These are phyloP conservation scores for Calosoma granatense DNA, from an alignment of 1,140 invertebrate species.

Conservation along the genomic window DNA sequence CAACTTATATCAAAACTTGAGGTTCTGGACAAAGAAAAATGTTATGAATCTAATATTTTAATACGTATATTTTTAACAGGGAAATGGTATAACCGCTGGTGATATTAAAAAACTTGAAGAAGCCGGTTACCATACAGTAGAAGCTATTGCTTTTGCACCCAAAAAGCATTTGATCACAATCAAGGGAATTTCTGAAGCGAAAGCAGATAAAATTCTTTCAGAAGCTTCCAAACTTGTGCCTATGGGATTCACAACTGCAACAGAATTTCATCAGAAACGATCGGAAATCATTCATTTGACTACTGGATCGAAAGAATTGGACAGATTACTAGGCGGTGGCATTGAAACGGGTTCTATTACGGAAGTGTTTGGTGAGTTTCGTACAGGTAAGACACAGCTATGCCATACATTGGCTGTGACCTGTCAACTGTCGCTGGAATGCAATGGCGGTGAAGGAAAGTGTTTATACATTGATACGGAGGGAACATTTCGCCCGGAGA, in stretches of 20 bases:
- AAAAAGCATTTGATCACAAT: slow-evolving; percentile 84
- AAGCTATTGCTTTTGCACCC: slow-evolving; percentile 88
- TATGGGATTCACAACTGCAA: slow-evolving; percentile 96
- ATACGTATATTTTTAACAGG: slow-evolving; percentile 36
- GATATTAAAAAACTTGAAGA: slow-evolving; percentile 94
- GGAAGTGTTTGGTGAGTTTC: slow-evolving; percentile 97
- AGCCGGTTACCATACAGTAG: slow-evolving; percentile 88
- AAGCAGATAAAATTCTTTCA: slow-evolving; percentile 90
- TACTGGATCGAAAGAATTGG: slow-evolving; percentile 90
- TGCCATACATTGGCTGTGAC: slow-evolving; percentile 97
- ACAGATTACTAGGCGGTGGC: slow-evolving; percentile 88
- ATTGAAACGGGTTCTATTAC: slow-evolving; percentile 99
- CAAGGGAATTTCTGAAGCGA: slow-evolving; percentile 95
- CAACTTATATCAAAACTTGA: slow-evolving; percentile 49
- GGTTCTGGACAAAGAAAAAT: slow-evolving; percentile 35
- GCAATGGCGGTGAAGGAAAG: slow-evolving; percentile 96
- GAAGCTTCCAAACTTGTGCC: slow-evolving; percentile 90
- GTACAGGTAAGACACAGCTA: slow-evolving; percentile 96
- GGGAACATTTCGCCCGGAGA: slow-evolving; percentile 88
- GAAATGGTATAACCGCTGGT: slow-evolving; percentile 76
- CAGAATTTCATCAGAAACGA: slow-evolving; percentile 89
- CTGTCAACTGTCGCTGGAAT: slow-evolving; percentile 93
- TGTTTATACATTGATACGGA: slow-evolving; percentile 98
- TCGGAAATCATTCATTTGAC: slow-evolving; percentile 82
- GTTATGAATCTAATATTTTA: neutral